phyloP scores from a whole-genome alignment of 2,888 invertebrate genomes.

The Myopa tessellatipennis region DNA sequence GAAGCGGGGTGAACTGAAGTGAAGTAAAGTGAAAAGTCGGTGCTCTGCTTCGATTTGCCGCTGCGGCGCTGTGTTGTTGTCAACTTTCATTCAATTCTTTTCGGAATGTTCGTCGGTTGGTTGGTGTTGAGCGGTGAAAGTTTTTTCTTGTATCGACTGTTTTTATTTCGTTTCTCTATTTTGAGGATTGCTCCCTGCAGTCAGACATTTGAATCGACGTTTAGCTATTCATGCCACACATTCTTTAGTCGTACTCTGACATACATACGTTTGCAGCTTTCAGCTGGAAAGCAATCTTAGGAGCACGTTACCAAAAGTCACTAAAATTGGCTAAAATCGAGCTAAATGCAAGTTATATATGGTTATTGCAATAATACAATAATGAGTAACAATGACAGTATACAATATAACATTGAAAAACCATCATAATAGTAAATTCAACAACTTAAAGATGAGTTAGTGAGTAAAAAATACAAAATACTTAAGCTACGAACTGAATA shows the following conservation, averaged over 20 bases:
- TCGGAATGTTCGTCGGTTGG: conserved; percentile 1
- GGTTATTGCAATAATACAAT: no score
- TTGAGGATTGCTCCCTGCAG: neutral
- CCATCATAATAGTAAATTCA: no score
- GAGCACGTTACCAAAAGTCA: no score
- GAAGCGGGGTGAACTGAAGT: neutral
- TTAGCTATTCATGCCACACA: conserved; percentile 14
- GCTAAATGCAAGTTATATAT: no score
- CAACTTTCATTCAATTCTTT: conserved; percentile 36
- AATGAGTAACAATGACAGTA: no score
- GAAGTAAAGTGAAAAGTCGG: neutral
- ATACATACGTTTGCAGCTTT: neutral
- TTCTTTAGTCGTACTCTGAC: conserved; percentile 10
- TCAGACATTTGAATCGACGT: neutral
- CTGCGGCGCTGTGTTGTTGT: conserved; percentile 16
- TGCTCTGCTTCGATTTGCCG: neutral
- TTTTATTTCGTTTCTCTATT: neutral
- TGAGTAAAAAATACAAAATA: no score
- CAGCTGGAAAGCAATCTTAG: neutral
- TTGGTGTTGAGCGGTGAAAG: conserved; percentile 21
- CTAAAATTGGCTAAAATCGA: no score
- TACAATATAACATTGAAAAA: no score
- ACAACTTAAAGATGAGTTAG: no score
- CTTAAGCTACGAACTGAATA: no score
- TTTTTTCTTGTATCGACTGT: conserved; percentile 21